phyloP scores from a whole-genome alignment of 2,888 invertebrate species.

The Flexamia atlantica region DNA sequence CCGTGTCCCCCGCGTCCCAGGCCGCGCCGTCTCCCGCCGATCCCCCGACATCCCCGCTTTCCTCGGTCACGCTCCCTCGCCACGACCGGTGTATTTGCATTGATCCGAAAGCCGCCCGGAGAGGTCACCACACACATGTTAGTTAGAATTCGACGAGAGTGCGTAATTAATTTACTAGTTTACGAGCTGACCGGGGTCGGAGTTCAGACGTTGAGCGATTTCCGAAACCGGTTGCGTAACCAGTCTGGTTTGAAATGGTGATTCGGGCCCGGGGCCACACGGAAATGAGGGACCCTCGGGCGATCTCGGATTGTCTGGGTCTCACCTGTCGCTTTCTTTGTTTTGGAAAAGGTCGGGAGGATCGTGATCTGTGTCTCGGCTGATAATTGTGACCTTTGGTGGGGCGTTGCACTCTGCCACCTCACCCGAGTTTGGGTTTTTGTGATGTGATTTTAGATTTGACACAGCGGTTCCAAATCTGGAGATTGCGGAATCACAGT shows the following conservation, averaged over 20 bases:
- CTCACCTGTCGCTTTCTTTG: conserved; percentile 22
- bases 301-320: background rate
- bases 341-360: conserved; percentile 14
- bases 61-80: background rate
- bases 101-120: background rate
- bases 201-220: conserved; percentile 14
- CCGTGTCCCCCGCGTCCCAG: background rate
- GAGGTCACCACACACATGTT: background rate
- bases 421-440: too few species aligned
- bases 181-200: conserved; percentile 11
- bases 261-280: background rate
- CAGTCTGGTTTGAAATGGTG: background rate
- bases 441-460: too few species aligned
- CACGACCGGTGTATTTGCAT: conserved; percentile 24
- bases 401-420: background rate
- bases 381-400: background rate
- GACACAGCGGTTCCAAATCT: too few species aligned
- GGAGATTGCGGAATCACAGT: too few species aligned
- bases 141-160: background rate
- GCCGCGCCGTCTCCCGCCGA: background rate
- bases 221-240: conserved; percentile 1
- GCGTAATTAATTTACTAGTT: conserved; percentile 15
- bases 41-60: background rate
- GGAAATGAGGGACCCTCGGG: conserved; percentile 10
- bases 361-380: background rate